Evolutionary conservation across 2,113 vertebrate species (phyloP).

Genomic region (Plotosus lineatus): DNA sequence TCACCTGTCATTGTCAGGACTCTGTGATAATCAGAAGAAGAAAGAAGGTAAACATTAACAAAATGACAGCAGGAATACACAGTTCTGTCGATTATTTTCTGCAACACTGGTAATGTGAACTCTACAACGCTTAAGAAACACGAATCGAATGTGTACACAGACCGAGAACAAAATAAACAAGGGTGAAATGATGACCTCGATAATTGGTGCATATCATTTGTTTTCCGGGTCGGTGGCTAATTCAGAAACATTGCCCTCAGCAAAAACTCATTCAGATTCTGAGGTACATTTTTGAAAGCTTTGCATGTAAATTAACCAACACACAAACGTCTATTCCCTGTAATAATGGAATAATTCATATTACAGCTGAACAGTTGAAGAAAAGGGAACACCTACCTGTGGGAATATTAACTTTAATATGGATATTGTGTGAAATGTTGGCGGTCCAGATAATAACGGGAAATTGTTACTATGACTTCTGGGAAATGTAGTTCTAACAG

Average conservation of each 20-base stretch:
- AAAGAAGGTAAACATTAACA: not conserved
- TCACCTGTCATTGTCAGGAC: conserved; percentile 51
- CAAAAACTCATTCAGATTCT: not conserved
- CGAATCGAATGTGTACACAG: not conserved
- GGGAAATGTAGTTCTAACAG: conserved; percentile 60
- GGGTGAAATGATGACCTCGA: not conserved
- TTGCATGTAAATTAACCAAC: not conserved
- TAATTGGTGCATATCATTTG: not conserved
- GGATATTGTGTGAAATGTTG: conserved; percentile 29
- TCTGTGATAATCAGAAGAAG: not conserved
- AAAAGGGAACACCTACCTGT: conserved; percentile 24
- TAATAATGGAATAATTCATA: not conserved
- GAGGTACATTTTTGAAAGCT: not conserved
- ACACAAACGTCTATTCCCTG: not conserved
- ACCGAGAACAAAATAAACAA: not conserved
- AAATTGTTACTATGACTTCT: conserved; percentile 2
- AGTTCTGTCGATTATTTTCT: not conserved
- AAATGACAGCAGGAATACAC: not conserved
- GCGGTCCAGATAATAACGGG: conserved; percentile 29
- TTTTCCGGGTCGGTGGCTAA: not conserved
- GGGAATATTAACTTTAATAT: conserved; percentile 17
- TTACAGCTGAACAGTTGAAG: not conserved
- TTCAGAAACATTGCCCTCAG: not conserved
- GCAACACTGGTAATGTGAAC: not conserved
- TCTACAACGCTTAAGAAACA: not conserved